Evolutionary conservation across 2,113 vertebrate genomes (phyloP).

Genomic region (Arizona elegans): DNA sequence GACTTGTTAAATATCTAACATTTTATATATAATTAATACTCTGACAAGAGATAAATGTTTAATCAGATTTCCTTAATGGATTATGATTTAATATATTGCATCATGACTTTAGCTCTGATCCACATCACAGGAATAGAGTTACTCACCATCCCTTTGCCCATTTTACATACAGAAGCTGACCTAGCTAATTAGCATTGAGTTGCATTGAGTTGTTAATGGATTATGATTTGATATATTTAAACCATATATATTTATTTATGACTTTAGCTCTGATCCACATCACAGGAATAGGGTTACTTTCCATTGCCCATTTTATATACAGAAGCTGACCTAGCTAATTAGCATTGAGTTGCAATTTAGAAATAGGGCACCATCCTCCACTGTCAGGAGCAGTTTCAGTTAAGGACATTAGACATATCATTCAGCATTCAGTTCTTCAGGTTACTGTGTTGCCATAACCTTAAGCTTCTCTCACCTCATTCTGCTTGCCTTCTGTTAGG

Average conservation of each 20-base stretch:
- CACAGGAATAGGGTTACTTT: not conserved
- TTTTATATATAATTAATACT: not conserved
- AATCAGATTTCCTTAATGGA: not conserved
- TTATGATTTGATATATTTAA: too few species aligned
- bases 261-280: not conserved
- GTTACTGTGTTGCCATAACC: not conserved
- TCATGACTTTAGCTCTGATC: not conserved
- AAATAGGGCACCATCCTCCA: not conserved
- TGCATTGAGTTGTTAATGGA: not conserved
- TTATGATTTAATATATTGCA: not conserved
- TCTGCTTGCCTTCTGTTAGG: not conserved
- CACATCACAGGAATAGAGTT: not conserved
- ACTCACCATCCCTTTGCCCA: not conserved
- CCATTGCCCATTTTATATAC: not conserved
- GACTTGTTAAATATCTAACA: conserved; percentile 7
- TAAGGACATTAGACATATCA: not conserved
- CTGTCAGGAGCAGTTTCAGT: not conserved
- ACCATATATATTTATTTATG: too few species aligned
- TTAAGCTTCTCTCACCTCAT: not conserved
- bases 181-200: not conserved
- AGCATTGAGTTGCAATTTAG: not conserved
- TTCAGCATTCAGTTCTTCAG: not conserved
- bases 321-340: not conserved
- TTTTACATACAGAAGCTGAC: not conserved
- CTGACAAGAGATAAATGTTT: not conserved